phyloP scores from a whole-genome alignment of 2,888 invertebrate species.

The Lottia gigantea region DNA sequence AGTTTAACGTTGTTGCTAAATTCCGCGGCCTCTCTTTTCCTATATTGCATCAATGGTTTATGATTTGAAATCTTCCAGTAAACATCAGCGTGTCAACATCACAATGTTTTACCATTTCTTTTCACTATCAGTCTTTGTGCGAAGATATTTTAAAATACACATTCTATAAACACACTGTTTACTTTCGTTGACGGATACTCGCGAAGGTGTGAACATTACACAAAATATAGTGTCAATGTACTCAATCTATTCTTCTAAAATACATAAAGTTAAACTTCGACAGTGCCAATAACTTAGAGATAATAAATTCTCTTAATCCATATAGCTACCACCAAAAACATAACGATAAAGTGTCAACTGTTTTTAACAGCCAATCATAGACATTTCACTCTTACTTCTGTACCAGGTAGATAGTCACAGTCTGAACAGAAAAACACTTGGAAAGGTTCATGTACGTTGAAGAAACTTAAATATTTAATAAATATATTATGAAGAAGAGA shows the following conservation, averaged over 20 bases:
- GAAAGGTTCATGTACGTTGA: too few species aligned
- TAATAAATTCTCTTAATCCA: conserved; percentile 6
- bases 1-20: background rate
- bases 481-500: too few species aligned
- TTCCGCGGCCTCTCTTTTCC: background rate
- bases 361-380: too few species aligned
- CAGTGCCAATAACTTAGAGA: conserved; percentile 1
- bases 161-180: conserved; percentile 16
- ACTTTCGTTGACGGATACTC: conserved; percentile 15
- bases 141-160: conserved; percentile 24
- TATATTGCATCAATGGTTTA: conserved; percentile 10
- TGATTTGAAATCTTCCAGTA: conserved; percentile 6
- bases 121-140: conserved; percentile 20
- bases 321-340: background rate
- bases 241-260: conserved; percentile 9
- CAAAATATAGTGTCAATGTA: conserved; percentile 10
- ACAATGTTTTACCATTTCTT: conserved; percentile 14
- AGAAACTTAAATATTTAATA: too few species aligned
- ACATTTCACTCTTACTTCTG: too few species aligned
- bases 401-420: too few species aligned
- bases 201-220: conserved; percentile 25
- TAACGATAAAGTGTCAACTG: background rate
- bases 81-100: conserved; percentile 11
- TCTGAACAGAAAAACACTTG: too few species aligned
- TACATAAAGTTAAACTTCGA: conserved; percentile 6